Base-by-base conservation (phyloP, 1,140 invertebrate species). In the Gonatopus flavifemur region DNA sequence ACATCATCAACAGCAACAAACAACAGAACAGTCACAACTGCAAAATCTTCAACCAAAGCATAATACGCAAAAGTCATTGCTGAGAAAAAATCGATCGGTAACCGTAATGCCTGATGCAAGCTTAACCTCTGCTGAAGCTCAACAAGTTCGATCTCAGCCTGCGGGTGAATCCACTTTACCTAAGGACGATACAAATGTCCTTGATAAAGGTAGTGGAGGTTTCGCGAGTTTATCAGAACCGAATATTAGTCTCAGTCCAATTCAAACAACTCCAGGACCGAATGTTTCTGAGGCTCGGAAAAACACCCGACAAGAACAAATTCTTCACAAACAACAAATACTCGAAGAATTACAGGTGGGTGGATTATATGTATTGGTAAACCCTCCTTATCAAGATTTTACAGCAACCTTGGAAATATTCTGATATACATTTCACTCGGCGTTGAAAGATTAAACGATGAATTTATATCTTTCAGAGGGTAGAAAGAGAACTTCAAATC, bases 241-340 rank as follows among this genome's bases (percentile, higher is more conserved):
- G 8, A 76, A 76, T 40, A 72, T 76, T 43, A 76, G 66, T 41
- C 55, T 74, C 31, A 70, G 65, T 49, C 60, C 70, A 10, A 59
- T 67, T 16, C 47, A 66, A 30, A 24, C 49, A 28, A 48, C 59
- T 8, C 51, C 59, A 18, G 56, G 52, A 47, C 57, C 37, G 64
- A 61, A 50, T 45, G 43, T 48, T 18, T 58, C 58, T 8, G 72
- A 75, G 13, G 69, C 56, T 40, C 62, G 70, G n/a, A 77, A 71
- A 44, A 69, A 58, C 39, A 52, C 63, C 43, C 72, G 78, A 53
- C 85, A 88, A 57, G 86, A 88, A 43, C 85, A 88, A 56, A 85
- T 86, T 36, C 70, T 85, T 13, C 82, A 87, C 52, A 89, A 89
- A 59, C 86, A 89, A 72, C 86, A 88, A 66, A 89, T 90, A 62